Conservation (phyloP, 2,113 vertebrate species). For the Copsychus sechellarum region DNA sequence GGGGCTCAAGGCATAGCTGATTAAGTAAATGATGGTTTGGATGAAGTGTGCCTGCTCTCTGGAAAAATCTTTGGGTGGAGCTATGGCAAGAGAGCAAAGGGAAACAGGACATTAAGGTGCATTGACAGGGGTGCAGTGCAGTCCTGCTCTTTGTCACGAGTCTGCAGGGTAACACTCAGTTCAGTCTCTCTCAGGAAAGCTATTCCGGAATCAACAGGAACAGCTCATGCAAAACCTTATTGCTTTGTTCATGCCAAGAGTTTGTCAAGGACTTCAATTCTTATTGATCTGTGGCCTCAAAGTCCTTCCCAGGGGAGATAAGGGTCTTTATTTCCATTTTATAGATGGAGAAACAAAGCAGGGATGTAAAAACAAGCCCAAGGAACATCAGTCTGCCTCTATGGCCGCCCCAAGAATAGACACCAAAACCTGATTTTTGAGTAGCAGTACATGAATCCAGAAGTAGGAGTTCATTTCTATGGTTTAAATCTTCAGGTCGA, state of each 20-base stretch:
- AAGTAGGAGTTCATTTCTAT: neutral
- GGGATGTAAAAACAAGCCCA: neutral
- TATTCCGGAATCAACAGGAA: neutral
- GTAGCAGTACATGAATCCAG: fast-evolving
- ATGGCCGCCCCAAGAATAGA: neutral
- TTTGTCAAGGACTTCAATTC: neutral
- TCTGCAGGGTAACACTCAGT: neutral
- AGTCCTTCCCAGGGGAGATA: neutral
- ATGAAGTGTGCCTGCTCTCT: neutral
- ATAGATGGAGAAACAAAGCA: neutral
- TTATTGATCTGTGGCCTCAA: neutral
- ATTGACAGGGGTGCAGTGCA: neutral
- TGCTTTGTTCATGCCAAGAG: neutral
- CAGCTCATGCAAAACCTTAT: neutral
- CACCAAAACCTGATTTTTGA: neutral
- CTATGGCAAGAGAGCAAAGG: neutral
- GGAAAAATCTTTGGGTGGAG: neutral
- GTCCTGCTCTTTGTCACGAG: neutral
- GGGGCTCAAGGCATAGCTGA: neutral
- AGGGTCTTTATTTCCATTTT: neutral
- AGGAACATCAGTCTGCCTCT: neutral
- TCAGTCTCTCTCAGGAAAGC: neutral
- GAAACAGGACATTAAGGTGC: neutral
- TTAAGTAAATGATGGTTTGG: neutral
- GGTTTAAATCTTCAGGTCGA: neutral